A percentile compares a stretch with the other conserved stretches of the same genome.
Evolutionary conservation across 92 coral and sea anemone species (phyloP).

Genomic region (Pocillopora meandrina): DNA sequence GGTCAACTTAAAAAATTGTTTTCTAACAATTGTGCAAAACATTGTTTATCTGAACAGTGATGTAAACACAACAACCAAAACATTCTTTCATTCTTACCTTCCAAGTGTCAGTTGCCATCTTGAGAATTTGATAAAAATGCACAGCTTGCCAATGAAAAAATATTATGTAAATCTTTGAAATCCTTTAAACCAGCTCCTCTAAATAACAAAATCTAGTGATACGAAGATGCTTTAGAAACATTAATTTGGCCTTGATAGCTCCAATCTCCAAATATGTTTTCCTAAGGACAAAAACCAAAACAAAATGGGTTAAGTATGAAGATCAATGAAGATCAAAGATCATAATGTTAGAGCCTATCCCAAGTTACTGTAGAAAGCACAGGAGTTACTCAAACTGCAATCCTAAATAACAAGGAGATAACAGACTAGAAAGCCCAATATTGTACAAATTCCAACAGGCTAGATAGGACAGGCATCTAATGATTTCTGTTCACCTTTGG

Average conservation of each 20-base stretch:
- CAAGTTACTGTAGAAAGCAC: too few relatives aligned
- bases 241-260: conserved; percentile 40
- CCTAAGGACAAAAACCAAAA: conserved; percentile 14
- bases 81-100: conserved; percentile 57
- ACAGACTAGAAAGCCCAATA: too few relatives aligned
- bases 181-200: conserved; percentile 42
- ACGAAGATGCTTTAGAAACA: conserved; percentile 35
- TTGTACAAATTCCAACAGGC: too few relatives aligned
- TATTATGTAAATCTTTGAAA: conserved; percentile 55
- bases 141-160: conserved; percentile 57
- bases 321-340: background rate
- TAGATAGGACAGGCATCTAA: too few relatives aligned
- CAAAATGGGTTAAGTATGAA: background rate
- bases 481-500: too few relatives aligned
- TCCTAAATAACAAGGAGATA: too few relatives aligned
- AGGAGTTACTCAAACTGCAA: too few relatives aligned
- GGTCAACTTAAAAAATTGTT: too few relatives aligned
- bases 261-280: conserved; percentile 26
- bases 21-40: too few relatives aligned
- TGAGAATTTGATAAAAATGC: conserved; percentile 45
- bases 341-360: too few relatives aligned
- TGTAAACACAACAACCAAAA: background rate
- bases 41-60: too few relatives aligned
- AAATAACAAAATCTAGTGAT: conserved; percentile 39
- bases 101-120: conserved; percentile 97